A percentile compares a stretch with the other conserved stretches of the same genome.
Conservation (phyloP, 2,113 vertebrate species). For the Orthonyx spaldingii region DNA sequence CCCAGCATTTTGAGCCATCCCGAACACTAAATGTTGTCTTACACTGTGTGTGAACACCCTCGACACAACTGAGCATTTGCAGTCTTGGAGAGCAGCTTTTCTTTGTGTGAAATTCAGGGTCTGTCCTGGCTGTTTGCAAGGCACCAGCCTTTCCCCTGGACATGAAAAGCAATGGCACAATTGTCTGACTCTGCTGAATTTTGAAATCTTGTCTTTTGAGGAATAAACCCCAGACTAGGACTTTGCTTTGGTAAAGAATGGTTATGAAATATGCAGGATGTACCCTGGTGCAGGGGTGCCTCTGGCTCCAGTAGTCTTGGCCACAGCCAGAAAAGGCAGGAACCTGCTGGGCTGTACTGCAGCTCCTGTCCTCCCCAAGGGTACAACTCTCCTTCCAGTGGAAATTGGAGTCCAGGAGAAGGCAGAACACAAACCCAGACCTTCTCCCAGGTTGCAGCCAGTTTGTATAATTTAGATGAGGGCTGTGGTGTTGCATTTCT, state of each 20-base stretch:
- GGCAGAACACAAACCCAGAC: rapidly evolving
- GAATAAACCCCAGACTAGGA: not conserved
- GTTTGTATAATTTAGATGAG: not conserved
- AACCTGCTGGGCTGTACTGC: not conserved
- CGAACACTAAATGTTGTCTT: not conserved
- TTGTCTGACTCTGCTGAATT: not conserved
- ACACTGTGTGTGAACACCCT: not conserved
- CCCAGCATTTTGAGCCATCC: not conserved
- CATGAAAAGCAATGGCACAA: not conserved
- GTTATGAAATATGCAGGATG: not conserved
- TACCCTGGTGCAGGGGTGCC: not conserved
- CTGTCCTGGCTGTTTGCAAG: not conserved
- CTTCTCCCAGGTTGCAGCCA: not conserved
- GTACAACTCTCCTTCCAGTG: not conserved
- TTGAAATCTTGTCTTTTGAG: not conserved
- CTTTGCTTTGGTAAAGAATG: not conserved
- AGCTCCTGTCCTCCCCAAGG: not conserved
- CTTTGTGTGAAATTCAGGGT: not conserved
- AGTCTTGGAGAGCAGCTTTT: not conserved
- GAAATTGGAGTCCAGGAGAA: not conserved
- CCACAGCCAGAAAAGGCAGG: not conserved
- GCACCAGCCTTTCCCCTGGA: not conserved
- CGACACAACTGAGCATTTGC: not conserved
- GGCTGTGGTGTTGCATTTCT: not conserved
- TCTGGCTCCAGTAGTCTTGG: not conserved